Percentiles rank a stretch among this genome's conserved stretches.
Conservation (phyloP, 2,888 invertebrate species). For the Steinernema carpocapsae region DNA sequence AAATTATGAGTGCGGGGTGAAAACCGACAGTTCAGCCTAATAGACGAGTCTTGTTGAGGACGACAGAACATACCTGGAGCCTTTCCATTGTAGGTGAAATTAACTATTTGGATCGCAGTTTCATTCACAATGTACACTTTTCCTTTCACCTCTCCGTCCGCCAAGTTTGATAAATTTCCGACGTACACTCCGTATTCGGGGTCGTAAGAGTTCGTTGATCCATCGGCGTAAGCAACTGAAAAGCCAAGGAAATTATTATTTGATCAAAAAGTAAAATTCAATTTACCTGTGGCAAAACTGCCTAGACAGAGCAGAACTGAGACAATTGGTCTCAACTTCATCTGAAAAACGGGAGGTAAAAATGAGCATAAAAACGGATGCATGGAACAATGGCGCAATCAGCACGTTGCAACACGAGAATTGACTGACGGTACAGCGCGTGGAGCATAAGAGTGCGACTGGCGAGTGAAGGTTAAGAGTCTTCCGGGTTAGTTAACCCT, state of each 20-base stretch:
- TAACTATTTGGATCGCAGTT: slow-evolving; percentile 65
- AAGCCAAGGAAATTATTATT: background rate
- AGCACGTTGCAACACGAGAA: background rate
- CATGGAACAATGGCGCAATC: background rate
- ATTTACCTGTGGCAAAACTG: background rate
- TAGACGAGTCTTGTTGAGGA: no score
- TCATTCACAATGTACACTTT: slow-evolving; percentile 67
- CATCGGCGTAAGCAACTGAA: slow-evolving; percentile 28
- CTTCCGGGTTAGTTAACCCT: slow-evolving; percentile 31
- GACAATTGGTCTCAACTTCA: background rate
- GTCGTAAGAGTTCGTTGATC: slow-evolving; percentile 49
- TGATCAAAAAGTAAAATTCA: background rate
- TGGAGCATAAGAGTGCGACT: background rate
- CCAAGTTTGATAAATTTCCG: slow-evolving; percentile 53
- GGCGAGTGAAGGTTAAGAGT: slow-evolving; percentile 29
- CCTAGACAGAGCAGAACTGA: background rate
- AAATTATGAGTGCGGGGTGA: background rate
- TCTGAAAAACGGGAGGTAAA: background rate
- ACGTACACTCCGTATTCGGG: slow-evolving; percentile 59
- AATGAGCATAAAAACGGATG: no score
- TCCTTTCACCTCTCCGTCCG: slow-evolving; percentile 52
- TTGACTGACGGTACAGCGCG: background rate
- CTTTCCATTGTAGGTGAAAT: slow-evolving; percentile 66
- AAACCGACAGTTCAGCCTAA: background rate
- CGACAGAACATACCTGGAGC: slow-evolving; percentile 58